Conservation (phyloP, 35 echinoderm and acorn worm genomes). For the Patiria miniata region DNA sequence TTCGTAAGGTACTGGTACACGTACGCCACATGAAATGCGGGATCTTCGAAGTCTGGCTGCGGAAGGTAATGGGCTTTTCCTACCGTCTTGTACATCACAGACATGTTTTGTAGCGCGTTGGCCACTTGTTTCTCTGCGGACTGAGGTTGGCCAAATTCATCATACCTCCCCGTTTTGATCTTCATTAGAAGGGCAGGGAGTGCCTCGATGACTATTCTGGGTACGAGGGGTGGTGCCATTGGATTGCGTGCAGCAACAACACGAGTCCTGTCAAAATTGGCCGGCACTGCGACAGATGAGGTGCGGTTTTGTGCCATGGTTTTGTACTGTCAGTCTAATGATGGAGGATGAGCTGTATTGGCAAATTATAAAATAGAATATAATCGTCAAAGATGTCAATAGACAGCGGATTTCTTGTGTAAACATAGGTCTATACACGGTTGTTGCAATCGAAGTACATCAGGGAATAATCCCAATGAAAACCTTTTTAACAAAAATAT, state of each 20-base stretch:
- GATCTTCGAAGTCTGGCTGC: neutral
- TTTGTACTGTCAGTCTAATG: too few relatives aligned
- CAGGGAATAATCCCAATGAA: too few relatives aligned
- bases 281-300: neutral
- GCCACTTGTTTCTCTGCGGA: neutral
- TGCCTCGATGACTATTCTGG: neutral
- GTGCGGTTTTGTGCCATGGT: neutral
- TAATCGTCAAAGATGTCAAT: too few relatives aligned
- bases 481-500: too few relatives aligned
- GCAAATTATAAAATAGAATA: too few relatives aligned
- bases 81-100: neutral
- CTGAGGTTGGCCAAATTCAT: neutral
- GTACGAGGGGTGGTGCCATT: neutral
- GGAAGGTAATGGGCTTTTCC: neutral
- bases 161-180: neutral
- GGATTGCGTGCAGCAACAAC: neutral
- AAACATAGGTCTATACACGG: too few relatives aligned
- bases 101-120: neutral
- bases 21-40: neutral
- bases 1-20: constrained; percentile 12
- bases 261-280: neutral
- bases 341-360: too few relatives aligned
- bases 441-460: too few relatives aligned
- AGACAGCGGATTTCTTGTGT: too few relatives aligned
- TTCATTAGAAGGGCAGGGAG: neutral